A percentile compares a stretch with the other conserved stretches of the same genome.
Conservation (phyloP, 2,113 vertebrate genomes). For the Poecilia latipinna region DNA sequence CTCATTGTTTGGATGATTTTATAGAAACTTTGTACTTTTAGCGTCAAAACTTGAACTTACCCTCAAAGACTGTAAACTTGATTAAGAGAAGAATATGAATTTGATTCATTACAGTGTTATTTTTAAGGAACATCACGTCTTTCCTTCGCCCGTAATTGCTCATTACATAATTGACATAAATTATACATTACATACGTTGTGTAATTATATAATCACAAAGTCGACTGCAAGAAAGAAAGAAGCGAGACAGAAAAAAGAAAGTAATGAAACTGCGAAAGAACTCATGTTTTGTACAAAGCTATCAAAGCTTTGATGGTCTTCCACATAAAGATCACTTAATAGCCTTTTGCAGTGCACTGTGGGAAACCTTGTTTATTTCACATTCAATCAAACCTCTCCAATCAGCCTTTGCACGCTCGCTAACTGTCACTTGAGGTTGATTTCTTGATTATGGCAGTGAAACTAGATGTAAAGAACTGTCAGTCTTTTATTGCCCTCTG, state of each 20-base stretch:
- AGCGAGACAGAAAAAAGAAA: neutral
- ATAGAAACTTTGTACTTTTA: neutral
- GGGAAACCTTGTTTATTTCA: conserved; percentile 75
- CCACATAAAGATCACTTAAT: conserved; percentile 73
- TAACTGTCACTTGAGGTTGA: conserved; percentile 61
- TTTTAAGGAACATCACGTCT: neutral
- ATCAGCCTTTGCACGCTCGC: conserved; percentile 57
- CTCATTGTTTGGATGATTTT: neutral
- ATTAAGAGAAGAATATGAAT: neutral
- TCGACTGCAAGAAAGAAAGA: neutral
- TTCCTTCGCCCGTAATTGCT: neutral
- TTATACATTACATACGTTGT: neutral
- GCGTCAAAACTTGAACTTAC: neutral
- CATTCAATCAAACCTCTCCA: conserved; percentile 69
- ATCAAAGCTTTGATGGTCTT: conserved; percentile 61
- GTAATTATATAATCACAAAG: conserved; percentile 5
- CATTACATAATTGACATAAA: neutral
- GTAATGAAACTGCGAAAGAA: conserved; percentile 39
- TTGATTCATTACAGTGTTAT: neutral
- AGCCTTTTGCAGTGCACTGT: conserved; percentile 53
- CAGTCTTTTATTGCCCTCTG: neutral
- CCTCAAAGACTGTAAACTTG: neutral
- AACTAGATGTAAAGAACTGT: conserved; percentile 62
- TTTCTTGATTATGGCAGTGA: conserved; percentile 68
- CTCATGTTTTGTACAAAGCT: conserved; percentile 56